Conservation (phyloP, 2,797 vertebrate species). For the Falco concolor region DNA sequence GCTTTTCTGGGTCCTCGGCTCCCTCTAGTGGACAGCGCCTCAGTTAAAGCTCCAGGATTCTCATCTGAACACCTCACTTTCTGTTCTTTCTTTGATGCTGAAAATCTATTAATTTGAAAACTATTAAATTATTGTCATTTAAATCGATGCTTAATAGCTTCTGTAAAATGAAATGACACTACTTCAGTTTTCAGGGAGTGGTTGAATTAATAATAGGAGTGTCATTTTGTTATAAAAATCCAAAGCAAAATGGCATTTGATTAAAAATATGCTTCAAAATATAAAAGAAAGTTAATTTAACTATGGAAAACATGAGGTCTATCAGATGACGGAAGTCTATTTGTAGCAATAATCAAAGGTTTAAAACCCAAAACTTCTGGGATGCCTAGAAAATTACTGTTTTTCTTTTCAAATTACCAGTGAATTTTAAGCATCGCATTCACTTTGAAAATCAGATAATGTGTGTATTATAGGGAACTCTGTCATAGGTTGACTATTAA, state of each 20-base stretch:
- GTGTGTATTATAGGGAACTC: background rate
- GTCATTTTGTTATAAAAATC: background rate
- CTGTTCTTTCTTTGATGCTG: background rate
- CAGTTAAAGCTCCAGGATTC: background rate
- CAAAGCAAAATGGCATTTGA: background rate
- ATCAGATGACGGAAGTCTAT: background rate
- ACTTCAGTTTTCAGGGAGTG: background rate
- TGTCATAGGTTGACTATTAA: background rate
- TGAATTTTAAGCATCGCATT: background rate
- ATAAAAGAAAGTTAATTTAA: background rate
- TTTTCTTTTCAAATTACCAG: background rate
- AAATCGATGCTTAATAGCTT: background rate
- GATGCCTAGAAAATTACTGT: background rate
- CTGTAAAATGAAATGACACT: background rate
- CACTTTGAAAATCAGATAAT: background rate
- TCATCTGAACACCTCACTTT: background rate
- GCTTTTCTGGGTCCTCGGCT: background rate
- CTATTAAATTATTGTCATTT: background rate
- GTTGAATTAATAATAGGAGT: background rate
- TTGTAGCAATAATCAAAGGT: background rate
- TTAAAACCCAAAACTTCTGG: background rate
- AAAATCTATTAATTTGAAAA: background rate
- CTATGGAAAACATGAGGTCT: background rate
- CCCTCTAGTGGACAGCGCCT: background rate
- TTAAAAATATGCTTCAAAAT: background rate